phyloP scores from a whole-genome alignment of 2,888 invertebrate genomes.

The Nymphalis urticae region DNA sequence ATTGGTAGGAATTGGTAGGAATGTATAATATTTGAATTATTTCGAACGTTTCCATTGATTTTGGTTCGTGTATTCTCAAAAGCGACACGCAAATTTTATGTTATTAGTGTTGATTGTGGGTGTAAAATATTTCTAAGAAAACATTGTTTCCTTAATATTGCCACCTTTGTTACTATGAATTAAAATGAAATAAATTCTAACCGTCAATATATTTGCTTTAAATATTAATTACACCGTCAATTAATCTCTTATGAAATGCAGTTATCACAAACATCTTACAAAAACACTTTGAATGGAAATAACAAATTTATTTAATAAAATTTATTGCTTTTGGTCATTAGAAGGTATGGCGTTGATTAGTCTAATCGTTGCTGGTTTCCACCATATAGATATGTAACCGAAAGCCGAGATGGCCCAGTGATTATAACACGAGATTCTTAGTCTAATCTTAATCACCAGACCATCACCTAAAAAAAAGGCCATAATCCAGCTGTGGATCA shows the following conservation, averaged over 20 bases:
- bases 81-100: slow-evolving; percentile 23
- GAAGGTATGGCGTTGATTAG: slow-evolving; percentile 40
- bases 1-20: slow-evolving; percentile 45
- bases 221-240: too few relatives aligned
- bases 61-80: slow-evolving; percentile 37
- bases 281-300: slow-evolving; percentile 9
- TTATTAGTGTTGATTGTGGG: not conserved
- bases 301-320: slow-evolving; percentile 21
- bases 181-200: too few relatives aligned
- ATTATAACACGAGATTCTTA: too few relatives aligned
- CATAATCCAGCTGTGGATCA: too few relatives aligned
- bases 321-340: slow-evolving; percentile 25
- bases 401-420: too few relatives aligned
- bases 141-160: too few relatives aligned
- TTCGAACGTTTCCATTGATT: slow-evolving; percentile 46
- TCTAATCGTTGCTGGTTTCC: slow-evolving; percentile 43
- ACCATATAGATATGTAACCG: slow-evolving; percentile 11
- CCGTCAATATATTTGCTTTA: too few relatives aligned
- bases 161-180: too few relatives aligned
- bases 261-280: slow-evolving; percentile 5
- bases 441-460: too few relatives aligned
- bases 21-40: slow-evolving; percentile 59
- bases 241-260: not conserved
- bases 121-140: not conserved
- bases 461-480: too few relatives aligned